These are phyloP conservation scores for Zygaena filipendulae DNA, from an alignment of 2,888 invertebrate species.

Conservation along the genomic window DNA sequence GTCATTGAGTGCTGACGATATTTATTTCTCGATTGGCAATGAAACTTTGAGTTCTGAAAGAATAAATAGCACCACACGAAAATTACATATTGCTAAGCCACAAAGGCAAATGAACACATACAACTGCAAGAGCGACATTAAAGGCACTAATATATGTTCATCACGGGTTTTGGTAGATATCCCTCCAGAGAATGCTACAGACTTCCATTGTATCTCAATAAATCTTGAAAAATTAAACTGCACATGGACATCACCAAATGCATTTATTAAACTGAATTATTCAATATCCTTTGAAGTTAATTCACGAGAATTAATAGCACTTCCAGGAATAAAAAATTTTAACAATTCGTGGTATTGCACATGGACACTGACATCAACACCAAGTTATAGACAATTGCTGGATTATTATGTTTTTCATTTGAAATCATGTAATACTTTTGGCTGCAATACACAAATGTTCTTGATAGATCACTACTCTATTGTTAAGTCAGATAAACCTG, in stretches of 20 bases:
- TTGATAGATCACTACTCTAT: conserved; percentile 69
- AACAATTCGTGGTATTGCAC: conserved; percentile 28
- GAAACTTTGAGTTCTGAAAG: conserved; percentile 39
- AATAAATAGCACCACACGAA: conserved; percentile 72
- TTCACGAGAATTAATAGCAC: no score
- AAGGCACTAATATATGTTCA: conserved; percentile 30
- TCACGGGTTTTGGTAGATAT: conserved; percentile 50
- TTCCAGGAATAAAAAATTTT: conserved; percentile 20
- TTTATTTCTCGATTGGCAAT: conserved; percentile 42
- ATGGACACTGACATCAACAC: conserved; percentile 37
- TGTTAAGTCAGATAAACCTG: conserved; percentile 45
- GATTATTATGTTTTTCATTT: conserved; percentile 68
- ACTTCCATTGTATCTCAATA: conserved; percentile 78
- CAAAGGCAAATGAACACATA: conserved; percentile 61
- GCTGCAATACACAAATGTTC: conserved; percentile 54
- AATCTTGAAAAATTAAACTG: conserved; percentile 82
- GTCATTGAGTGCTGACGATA: conserved; percentile 32
- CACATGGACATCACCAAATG: conserved; percentile 72
- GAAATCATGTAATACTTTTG: conserved; percentile 71
- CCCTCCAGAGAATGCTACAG: conserved; percentile 71
- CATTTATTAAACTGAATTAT: conserved; percentile 41
- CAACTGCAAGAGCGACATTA: conserved; percentile 60
- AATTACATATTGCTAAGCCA: conserved; percentile 64
- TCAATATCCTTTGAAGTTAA: conserved; percentile 32
- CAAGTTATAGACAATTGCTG: conserved; percentile 52